Base-by-base conservation (phyloP, 2,797 vertebrate genomes). In the Acanthornis magna region DNA sequence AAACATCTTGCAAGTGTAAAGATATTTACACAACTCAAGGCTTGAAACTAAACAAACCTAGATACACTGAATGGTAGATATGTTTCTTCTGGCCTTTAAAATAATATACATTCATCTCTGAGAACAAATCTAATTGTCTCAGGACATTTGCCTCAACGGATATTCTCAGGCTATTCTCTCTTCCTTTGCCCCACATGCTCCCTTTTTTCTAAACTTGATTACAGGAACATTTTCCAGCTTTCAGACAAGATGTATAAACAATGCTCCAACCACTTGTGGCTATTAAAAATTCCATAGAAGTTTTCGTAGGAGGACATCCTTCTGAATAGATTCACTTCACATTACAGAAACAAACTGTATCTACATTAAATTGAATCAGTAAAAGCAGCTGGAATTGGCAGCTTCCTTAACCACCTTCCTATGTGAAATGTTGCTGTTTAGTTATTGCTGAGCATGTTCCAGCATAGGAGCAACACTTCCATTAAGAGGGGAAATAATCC, bases 91-190 rank as follows among this genome's bases (percentile, higher is more conserved):
- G 57, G 70, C n/a, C 57, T 77, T 88, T 94, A 84, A 81, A 96
- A 95, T 86, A 97, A 96, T 50, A 95, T 47, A 88, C 87, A 92
- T 76, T 80, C 67, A 92, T 53, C 81, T 80, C 85, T 74, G 91
- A 91, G 91, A 96, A 96, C 85, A 89, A 86, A 94, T 89, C 60
- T 71, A 67, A 79, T 50, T 77, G 63, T 96, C 85, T 78, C 53
- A 4, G 88, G 79, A 87, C 90, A 74, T 72, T 70, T 76, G 88
- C 51, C 82, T 82, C 83, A 92, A 82, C 61, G 36, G 79, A 91
- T 93, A 93, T 95, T 96, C 93, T 97, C 96, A 96, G 91, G 92
- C 87, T 86, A 42, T 42, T 86, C 60, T 91, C 89, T 93, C 80
- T 89, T 94, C 83, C 85, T 92, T 83, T 92, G 75, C 67, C 83